Evolutionary conservation across 2,797 vertebrate species (phyloP), one percentile per base, ranked within the genome.

Genomic region (Enteromius mattozi): DNA sequence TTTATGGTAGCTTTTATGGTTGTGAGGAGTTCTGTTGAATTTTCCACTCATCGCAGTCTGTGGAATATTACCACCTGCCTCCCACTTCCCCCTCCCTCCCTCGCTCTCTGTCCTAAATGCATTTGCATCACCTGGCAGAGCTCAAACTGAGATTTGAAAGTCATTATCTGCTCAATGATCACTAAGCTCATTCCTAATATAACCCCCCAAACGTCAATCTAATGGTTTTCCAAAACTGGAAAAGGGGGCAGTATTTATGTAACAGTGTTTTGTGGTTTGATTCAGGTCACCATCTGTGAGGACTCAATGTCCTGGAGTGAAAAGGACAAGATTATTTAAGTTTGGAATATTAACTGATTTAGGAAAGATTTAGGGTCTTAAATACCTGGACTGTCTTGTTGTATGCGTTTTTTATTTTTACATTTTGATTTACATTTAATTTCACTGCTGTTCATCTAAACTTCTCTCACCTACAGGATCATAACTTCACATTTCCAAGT

Each of bases 1-100:
- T 47, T 47, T 47, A 47, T 47, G 45, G 45, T 47, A 89, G 90
- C 91, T 94, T 94, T 94, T 94, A 94, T 93, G 93, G 91, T 91
- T 80, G 72, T 82, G 74, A 88, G 89, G 74, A 88, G 88, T 92
- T 92, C 87, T 37, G 87, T 92, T 93, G 91, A 92, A 89, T 90
- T 94, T 94, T 94, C 92, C 94, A 87, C 87, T 86, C 70, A 42
- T 91, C 84, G 84, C 87, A 80, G 86, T 84, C 88, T 89, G 89
- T 84, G 92, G 92, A 92, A 93, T 93, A 92, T 92, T 88, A 47
- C 88, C 82, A 89, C 89, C 91, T 85, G 30, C 33, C 12, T 47
- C 74, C 70, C 66, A 3, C 10, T 40, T 37, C 59, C n/a, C 76
- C 72, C 68, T 27, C 79, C 17, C 19, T 61, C 56, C 27, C n/a